phyloP scores from a whole-genome alignment of 1,140 invertebrate genomes.

The Drosophila malerkotliana region DNA sequence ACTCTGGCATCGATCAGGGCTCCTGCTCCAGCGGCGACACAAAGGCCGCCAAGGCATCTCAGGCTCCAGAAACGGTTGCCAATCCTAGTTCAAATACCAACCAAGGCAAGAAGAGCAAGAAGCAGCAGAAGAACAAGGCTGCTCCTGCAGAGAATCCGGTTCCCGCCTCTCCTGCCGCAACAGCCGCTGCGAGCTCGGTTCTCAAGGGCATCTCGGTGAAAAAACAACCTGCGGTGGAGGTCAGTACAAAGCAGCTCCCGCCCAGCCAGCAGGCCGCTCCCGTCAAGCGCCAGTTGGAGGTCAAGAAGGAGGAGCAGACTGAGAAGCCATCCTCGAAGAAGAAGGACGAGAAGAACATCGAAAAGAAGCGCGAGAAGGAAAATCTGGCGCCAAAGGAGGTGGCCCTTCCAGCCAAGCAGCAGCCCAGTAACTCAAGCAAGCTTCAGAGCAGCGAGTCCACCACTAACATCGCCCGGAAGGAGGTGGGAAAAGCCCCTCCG shows the following conservation, averaged over 20 bases:
- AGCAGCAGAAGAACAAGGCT: constrained; percentile 81
- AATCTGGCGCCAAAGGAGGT: constrained; percentile 81
- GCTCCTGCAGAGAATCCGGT: constrained; percentile 18
- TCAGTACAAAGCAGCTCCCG: constrained; percentile 17
- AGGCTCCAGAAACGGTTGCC: background rate
- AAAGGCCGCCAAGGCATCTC: constrained; percentile 66
- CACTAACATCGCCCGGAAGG: constrained; percentile 53
- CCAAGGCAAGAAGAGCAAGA: constrained; percentile 91
- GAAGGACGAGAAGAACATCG: constrained; percentile 33
- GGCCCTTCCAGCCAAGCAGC: constrained; percentile 34
- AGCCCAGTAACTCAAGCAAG: constrained; percentile 35
- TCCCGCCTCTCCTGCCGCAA: background rate
- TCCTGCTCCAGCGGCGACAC: constrained; percentile 93
- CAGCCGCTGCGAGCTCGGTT: constrained; percentile 17
- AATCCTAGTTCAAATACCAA: constrained; percentile 82
- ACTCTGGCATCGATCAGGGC: constrained; percentile 94
- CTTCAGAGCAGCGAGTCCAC: constrained; percentile 55
- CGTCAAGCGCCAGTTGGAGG: constrained; percentile 53
- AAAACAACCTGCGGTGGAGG: constrained; percentile 34
- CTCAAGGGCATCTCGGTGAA: constrained; percentile 46
- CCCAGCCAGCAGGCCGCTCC: constrained; percentile 18
- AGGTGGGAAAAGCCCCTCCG: constrained; percentile 10
- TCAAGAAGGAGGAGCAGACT: constrained; percentile 50
- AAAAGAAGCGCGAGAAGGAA: constrained; percentile 80
- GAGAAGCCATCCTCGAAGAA: constrained; percentile 26